Base-by-base conservation (phyloP, 2,888 invertebrate species). In the Trissolcus japonicus region DNA sequence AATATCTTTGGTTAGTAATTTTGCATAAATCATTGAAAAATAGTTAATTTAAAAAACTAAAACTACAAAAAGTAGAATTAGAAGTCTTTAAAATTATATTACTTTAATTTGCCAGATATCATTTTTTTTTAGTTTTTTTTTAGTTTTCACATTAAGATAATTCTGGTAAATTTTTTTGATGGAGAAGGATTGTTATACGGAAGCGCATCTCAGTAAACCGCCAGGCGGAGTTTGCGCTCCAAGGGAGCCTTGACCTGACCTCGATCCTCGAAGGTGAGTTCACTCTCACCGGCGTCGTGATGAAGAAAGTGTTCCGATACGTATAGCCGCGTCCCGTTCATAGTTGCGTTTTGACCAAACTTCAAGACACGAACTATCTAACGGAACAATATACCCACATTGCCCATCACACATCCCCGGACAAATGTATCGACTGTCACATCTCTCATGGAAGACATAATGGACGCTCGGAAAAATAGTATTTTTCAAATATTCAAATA, bases 201-300 rank as follows among this genome's bases (percentile, higher is more conserved):
- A 68, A 73, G 74, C 59, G 73, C 56, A 59, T 50, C 66, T 61
- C 54, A 62, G 35, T 79, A 46, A 61, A 66, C 61, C 43, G 57
- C 72, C 62, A 62, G 54, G 69, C 74, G 80, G 80, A 82, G 83
- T 80, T 80, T 83, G 83, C 78, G 82, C 81, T 79, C 68, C 80
- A 74, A 80, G 86, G 85, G 89, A 88, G 89, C 89, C 89, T 89
- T 89, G 89, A 89, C 89, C 88, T 88, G 89, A 85, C 89, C 89
- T 89, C 89, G 88, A 89, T 89, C 87, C 82, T 86, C 81, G 76
- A 82, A 78, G 78, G 74, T 85, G 84, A 88, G 88, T 88, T 89
- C 89, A 89, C 89, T 89, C 89, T 89, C 89, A 83, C 89, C 89
- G 84, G 82, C 85, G 85, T 83, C 85, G 83, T 80, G 83, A 83